Conservation (phyloP, 1,140 invertebrate genomes). For the Meloidogyne floridensis region DNA sequence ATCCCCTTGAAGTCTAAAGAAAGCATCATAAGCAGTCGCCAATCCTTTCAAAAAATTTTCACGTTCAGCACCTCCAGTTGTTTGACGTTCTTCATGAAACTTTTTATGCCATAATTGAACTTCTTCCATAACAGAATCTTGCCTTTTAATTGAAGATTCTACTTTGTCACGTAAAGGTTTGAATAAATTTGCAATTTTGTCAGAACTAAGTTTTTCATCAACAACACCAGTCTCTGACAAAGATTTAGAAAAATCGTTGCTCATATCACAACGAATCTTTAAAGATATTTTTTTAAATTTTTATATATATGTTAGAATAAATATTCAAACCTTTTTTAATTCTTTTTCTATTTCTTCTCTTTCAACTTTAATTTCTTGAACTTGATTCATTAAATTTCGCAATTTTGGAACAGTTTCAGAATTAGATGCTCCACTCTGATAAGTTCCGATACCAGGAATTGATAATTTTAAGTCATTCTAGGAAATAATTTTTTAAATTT, state of each 20-base stretch:
- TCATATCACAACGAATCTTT: slow-evolving; percentile 79
- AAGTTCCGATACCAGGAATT: slow-evolving; percentile 65
- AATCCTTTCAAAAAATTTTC: slow-evolving; percentile 82
- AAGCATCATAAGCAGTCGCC: slow-evolving; percentile 85
- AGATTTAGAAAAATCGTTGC: slow-evolving; percentile 63
- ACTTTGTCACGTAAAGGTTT: slow-evolving; percentile 76
- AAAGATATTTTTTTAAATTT: background rate
- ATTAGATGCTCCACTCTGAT: slow-evolving; percentile 31
- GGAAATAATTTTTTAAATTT: slow-evolving; percentile 21
- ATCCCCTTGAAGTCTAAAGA: slow-evolving; percentile 84
- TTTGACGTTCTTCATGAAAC: slow-evolving; percentile 72
- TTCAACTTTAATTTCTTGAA: slow-evolving; percentile 74
- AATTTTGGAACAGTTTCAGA: slow-evolving; percentile 73
- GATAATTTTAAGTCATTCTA: slow-evolving; percentile 67
- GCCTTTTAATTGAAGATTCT: slow-evolving; percentile 75
- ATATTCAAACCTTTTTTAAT: slow-evolving; percentile 76
- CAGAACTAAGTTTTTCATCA: slow-evolving; percentile 72
- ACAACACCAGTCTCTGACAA: slow-evolving; percentile 81
- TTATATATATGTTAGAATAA: slow-evolving; percentile 2
- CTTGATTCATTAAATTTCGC: slow-evolving; percentile 76
- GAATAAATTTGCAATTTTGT: slow-evolving; percentile 78
- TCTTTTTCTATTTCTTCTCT: slow-evolving; percentile 68
- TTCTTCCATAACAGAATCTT: slow-evolving; percentile 77
- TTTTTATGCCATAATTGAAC: slow-evolving; percentile 75
- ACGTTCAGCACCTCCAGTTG: slow-evolving; percentile 67